Conservation (phyloP, 2,888 invertebrate species). For the Autographa gamma region DNA sequence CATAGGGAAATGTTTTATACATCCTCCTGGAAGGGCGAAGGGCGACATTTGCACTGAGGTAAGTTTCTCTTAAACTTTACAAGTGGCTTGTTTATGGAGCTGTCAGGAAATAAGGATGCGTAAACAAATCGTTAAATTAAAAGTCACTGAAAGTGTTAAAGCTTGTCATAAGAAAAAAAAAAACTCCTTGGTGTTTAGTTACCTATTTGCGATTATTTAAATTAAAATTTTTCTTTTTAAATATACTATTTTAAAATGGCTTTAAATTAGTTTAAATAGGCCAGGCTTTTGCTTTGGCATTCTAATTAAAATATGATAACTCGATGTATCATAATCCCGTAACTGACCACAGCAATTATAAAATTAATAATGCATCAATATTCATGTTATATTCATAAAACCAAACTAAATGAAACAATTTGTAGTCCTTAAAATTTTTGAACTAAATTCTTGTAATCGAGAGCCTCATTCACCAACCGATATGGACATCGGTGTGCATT, state of each 20-base stretch:
- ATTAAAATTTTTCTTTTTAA: too few species aligned
- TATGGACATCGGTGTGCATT: constrained; percentile 67
- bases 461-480: constrained; percentile 50
- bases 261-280: not conserved
- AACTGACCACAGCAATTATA: not conserved
- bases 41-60: not conserved
- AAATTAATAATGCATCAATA: not conserved
- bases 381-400: not conserved
- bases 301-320: not conserved
- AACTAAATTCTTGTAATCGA: constrained; percentile 34
- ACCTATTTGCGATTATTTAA: too few species aligned
- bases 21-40: constrained; percentile 9
- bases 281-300: not conserved
- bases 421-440: constrained; percentile 31
- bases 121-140: too few species aligned
- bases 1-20: constrained; percentile 16
- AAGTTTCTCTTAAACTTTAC: not conserved
- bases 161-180: too few species aligned
- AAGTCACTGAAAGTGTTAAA: too few species aligned
- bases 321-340: not conserved
- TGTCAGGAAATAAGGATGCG: not conserved
- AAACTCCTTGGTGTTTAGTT: too few species aligned
- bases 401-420: not conserved
- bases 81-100: not conserved
- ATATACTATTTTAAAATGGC: not conserved